Conservation (phyloP, 2,797 vertebrate species). For the Trematomus bernacchii region DNA sequence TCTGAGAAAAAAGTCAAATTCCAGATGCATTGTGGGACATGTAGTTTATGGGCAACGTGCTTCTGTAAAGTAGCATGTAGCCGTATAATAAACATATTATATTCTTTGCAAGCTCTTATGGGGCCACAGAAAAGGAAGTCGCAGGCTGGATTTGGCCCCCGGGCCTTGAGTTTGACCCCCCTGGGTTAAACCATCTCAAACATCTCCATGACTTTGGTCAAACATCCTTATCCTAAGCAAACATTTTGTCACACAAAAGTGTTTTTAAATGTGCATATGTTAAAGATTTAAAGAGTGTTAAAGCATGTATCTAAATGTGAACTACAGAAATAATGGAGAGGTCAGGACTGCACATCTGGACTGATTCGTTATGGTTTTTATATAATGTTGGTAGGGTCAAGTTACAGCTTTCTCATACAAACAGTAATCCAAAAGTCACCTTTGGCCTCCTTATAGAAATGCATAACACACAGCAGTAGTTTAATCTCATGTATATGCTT, state of each 20-base stretch:
- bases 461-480: neutral
- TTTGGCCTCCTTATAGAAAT: neutral
- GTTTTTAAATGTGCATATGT: neutral
- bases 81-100: too few species aligned
- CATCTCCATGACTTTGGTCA: neutral
- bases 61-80: too few species aligned
- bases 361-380: conserved; percentile 38
- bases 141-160: too few species aligned
- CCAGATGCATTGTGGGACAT: too few species aligned
- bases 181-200: too few species aligned
- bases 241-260: neutral
- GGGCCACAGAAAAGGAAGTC: too few species aligned
- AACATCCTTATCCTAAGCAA: neutral
- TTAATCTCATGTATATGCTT: neutral
- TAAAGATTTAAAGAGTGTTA: neutral
- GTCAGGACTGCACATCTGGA: conserved; percentile 61
- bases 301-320: neutral
- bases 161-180: too few species aligned
- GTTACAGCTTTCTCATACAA: neutral
- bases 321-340: conserved; percentile 11
- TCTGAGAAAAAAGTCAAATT: too few species aligned
- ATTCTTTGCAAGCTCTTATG: too few species aligned
- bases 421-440: neutral
- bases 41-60: too few species aligned
- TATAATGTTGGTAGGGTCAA: conserved; percentile 12